Percentiles rank a stretch among this genome's conserved stretches.
phyloP scores from a whole-genome alignment of 2,888 invertebrate species.

The Caenorhabditis afra region DNA sequence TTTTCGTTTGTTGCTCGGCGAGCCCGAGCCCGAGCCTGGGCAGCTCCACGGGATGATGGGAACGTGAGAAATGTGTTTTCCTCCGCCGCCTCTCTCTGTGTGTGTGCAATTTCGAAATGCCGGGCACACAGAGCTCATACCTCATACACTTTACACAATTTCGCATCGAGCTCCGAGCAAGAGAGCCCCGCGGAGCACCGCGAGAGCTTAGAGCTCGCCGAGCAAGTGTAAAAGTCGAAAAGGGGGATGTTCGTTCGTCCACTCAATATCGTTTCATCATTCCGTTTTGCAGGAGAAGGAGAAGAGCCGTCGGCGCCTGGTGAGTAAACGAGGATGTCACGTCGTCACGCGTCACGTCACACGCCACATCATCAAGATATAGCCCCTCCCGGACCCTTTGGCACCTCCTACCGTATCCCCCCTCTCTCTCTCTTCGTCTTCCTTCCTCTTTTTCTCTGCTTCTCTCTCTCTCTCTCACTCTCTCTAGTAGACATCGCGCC shows the following conservation, averaged over 20 bases:
- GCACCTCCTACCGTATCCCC: slow-evolving; percentile 2
- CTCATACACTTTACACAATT: slow-evolving; percentile 12
- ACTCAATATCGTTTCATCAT: slow-evolving; percentile 8
- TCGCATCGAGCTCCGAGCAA: neutral
- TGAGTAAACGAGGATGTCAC: slow-evolving; percentile 50
- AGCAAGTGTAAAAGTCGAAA: neutral
- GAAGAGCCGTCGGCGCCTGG: slow-evolving; percentile 66
- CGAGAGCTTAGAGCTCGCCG: neutral
- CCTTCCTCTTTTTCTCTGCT: slow-evolving; percentile 45
- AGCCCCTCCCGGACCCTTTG: slow-evolving; percentile 19
- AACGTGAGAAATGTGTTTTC: slow-evolving; percentile 53
- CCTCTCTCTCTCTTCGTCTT: slow-evolving; percentile 28
- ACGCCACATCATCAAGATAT: neutral
- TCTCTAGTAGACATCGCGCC: slow-evolving; percentile 41
- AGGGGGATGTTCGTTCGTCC: too few species aligned
- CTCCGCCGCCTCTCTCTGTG: neutral
- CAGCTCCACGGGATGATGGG: neutral
- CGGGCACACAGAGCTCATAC: neutral
- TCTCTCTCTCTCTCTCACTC: slow-evolving; percentile 41
- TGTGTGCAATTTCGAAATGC: too few species aligned
- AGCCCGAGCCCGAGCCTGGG: neutral
- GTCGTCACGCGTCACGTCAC: too few species aligned
- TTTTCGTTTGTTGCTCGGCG: neutral
- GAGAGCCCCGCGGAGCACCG: neutral
- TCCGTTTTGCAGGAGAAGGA: slow-evolving; percentile 63